Evolutionary conservation across 2,797 vertebrate genomes (phyloP), one percentile per base, ranked within the genome.

Genomic region (Pogonophryne albipinna): DNA sequence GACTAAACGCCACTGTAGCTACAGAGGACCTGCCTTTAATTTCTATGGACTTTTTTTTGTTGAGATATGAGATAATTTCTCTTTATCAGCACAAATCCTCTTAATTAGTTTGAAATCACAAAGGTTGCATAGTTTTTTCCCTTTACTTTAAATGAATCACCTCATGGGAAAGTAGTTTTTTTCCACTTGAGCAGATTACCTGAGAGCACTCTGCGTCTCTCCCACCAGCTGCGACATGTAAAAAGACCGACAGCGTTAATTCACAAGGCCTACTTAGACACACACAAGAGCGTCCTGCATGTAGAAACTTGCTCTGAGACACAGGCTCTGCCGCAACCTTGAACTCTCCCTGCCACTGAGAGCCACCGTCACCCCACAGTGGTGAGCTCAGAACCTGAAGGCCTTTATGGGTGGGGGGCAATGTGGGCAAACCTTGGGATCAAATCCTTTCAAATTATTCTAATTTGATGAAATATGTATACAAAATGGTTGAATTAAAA

Each of bases 291-390:
- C 68, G 57, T 75, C 69, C 67, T 74, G 78, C 93, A 69, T 91
- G 92, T 87, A 90, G 75, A 76, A 86, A 95, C 94, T 84, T 88
- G 94, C 88, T 68, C 71, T 51, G 78, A 88, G 79, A 85, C 57
- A 57, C 10, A 52, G 74, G 76, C 76, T 85, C 34, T 76, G 44
- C 82, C 79, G 81, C 91, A 94, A 85, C 92, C 91, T 91, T 92
- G 88, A 94, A 94, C 92, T 91, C 79, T 80, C 14, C 59, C 46
- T 88, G 86, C 82, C 73, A 87, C 85, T 76, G 66, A 83, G 76
- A 71, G 71, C 61, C 74, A 74, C 67, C 53, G 16, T 55, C 38
- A 38, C 34, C 78, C 82, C 78, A 75, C 65, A 60, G 53, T 66
- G 76, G 62, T 77, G 68, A 85, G 85, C 60, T 61, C 34, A 38